Conservation (phyloP, 2,888 invertebrate species). For the Argynnis bischoffii region DNA sequence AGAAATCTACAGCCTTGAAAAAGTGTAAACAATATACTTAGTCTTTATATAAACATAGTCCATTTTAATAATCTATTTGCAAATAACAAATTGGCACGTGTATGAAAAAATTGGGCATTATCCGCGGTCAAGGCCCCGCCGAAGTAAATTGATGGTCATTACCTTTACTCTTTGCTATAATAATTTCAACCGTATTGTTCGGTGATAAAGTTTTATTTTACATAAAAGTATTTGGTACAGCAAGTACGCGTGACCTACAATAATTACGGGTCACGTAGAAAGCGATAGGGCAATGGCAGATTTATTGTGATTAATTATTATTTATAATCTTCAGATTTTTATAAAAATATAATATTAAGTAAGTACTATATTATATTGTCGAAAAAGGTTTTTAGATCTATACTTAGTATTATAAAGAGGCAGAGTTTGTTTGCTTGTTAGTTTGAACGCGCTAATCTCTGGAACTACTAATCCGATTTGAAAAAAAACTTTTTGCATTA, state of each 20-base stretch:
- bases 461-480: too few species aligned
- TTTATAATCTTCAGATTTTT: not conserved
- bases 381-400: too few species aligned
- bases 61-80: slow-evolving; percentile 13
- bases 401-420: too few species aligned
- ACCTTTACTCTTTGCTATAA: not conserved
- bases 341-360: not conserved
- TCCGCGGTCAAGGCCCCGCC: slow-evolving; percentile 26
- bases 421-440: too few species aligned
- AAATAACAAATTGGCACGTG: slow-evolving; percentile 14
- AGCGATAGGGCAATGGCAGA: slow-evolving; percentile 24
- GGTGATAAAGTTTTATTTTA: slow-evolving; percentile 1
- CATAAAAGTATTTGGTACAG: not conserved
- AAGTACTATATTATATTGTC: not conserved
- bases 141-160: slow-evolving; percentile 15
- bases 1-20: too few species aligned
- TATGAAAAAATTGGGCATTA: slow-evolving; percentile 20
- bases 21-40: not conserved
- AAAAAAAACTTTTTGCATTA: too few species aligned
- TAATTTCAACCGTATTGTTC: not conserved
- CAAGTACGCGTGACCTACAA: slow-evolving; percentile 27
- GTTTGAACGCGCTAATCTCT: too few species aligned
- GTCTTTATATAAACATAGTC: not conserved
- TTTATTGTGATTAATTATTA: slow-evolving; percentile 9
- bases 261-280: slow-evolving; percentile 22